Conservation (phyloP, 2,797 vertebrate species). For the Ctenosaura bakeri region DNA sequence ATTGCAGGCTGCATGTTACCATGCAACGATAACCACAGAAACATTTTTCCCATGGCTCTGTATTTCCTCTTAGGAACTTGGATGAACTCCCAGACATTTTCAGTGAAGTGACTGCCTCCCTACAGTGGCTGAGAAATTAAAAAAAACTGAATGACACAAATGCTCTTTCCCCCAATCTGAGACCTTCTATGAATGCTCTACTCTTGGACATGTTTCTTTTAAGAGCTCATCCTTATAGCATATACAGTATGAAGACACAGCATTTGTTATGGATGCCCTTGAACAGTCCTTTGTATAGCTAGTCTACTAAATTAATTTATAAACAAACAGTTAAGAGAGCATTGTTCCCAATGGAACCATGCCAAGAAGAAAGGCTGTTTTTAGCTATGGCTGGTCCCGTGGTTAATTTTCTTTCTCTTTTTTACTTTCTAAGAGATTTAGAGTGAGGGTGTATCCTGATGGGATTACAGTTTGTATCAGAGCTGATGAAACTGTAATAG, state of each 20-base stretch:
- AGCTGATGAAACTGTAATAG: no score
- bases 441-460: no score
- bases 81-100: constrained; percentile 38
- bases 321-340: constrained; percentile 61
- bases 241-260: constrained; percentile 45
- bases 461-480: no score
- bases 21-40: constrained; percentile 33
- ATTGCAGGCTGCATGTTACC: constrained; percentile 32
- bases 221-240: constrained; percentile 31
- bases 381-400: constrained; percentile 66
- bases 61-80: constrained; percentile 30
- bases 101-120: constrained; percentile 18
- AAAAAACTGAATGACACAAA: constrained; percentile 16
- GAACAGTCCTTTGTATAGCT: constrained; percentile 51
- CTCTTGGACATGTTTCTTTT: constrained; percentile 37
- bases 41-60: neutral
- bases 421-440: constrained; percentile 37
- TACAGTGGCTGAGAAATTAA: neutral
- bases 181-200: neutral
- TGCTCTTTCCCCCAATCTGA: constrained; percentile 11
- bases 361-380: constrained; percentile 56
- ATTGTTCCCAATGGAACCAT: constrained; percentile 58
- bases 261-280: constrained; percentile 45
- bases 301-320: constrained; percentile 62
- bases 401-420: constrained; percentile 50